Percentiles rank a stretch among this genome's conserved stretches.
Conservation (phyloP, 2,113 vertebrate genomes). For the Hippocampus barbouri region DNA sequence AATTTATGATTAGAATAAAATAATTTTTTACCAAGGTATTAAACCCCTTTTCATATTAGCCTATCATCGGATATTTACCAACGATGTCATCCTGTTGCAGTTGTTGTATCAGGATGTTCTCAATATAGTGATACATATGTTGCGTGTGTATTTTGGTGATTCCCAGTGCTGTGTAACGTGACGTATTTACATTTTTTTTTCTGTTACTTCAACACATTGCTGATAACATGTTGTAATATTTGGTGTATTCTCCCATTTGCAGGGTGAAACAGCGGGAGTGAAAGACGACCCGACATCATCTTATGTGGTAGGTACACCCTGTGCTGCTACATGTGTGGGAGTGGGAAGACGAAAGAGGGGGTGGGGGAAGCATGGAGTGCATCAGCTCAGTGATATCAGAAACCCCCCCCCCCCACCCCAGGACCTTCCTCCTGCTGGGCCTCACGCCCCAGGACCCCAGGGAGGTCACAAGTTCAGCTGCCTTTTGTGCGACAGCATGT, state of each 20-base stretch:
- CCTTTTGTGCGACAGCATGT: conserved; percentile 43
- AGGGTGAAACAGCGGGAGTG: conserved; percentile 7
- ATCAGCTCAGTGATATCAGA: conserved; percentile 67
- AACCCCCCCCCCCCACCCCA: conserved; percentile 20
- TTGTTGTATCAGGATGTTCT: neutral
- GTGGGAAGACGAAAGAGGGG: conserved; percentile 34
- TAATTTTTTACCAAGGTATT: too few species aligned
- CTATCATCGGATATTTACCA: too few species aligned
- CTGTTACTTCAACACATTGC: neutral
- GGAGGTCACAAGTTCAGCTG: conserved; percentile 74
- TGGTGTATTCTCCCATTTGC: conserved; percentile 1
- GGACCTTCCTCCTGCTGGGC: conserved; percentile 17
- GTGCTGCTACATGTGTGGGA: conserved; percentile 42
- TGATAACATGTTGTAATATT: conserved; percentile 2
- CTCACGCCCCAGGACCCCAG: conserved; percentile 42
- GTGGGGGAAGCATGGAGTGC: conserved; percentile 58
- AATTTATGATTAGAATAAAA: too few species aligned
- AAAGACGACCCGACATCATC: neutral
- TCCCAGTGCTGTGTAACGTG: neutral
- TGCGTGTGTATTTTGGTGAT: neutral
- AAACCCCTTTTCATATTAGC: too few species aligned
- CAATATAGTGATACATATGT: neutral
- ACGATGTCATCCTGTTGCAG: neutral
- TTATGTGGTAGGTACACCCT: neutral
- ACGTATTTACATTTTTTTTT: neutral